Conservation (phyloP, 2,797 vertebrate species). For the Aulostomus chinensis region DNA sequence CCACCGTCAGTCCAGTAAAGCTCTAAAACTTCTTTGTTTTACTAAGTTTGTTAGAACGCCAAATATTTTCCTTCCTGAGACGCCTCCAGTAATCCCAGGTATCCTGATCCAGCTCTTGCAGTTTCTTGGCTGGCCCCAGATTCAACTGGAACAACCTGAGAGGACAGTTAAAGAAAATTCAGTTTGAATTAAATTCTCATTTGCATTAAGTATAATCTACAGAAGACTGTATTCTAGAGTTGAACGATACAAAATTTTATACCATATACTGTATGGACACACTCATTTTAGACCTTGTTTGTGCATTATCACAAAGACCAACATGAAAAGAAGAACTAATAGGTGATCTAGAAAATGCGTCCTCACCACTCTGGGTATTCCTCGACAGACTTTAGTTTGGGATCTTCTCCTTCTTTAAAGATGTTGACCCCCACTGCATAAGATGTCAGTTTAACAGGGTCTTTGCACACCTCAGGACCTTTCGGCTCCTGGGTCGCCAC, state of each 20-base stretch:
- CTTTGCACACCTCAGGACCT: slow-evolving; percentile 90
- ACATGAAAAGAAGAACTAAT: not conserved
- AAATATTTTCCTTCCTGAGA: slow-evolving; percentile 89
- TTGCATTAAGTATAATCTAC: no score
- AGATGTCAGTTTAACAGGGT: slow-evolving; percentile 80
- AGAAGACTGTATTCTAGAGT: no score
- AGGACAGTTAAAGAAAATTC: not conserved
- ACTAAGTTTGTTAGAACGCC: slow-evolving; percentile 83
- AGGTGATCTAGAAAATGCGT: not conserved
- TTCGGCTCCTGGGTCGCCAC: slow-evolving; percentile 74
- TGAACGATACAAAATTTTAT: not conserved
- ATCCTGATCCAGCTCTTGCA: slow-evolving; percentile 84
- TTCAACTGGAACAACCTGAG: slow-evolving; percentile 90
- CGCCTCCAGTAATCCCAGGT: slow-evolving; percentile 84
- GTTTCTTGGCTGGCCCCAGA: slow-evolving; percentile 77
- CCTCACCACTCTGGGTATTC: slow-evolving; percentile 91
- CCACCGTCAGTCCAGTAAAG: no score
- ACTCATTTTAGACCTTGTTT: not conserved
- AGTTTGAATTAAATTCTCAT: not conserved
- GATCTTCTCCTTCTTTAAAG: slow-evolving; percentile 88
- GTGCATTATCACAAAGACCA: not conserved
- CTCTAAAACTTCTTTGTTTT: slow-evolving; percentile 84
- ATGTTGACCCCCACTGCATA: slow-evolving; percentile 90
- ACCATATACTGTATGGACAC: no score
- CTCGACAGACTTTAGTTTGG: slow-evolving; percentile 77